These are phyloP conservation scores for Eublepharis macularius DNA, from an alignment of 2,113 vertebrate species.

Conservation along the genomic window DNA sequence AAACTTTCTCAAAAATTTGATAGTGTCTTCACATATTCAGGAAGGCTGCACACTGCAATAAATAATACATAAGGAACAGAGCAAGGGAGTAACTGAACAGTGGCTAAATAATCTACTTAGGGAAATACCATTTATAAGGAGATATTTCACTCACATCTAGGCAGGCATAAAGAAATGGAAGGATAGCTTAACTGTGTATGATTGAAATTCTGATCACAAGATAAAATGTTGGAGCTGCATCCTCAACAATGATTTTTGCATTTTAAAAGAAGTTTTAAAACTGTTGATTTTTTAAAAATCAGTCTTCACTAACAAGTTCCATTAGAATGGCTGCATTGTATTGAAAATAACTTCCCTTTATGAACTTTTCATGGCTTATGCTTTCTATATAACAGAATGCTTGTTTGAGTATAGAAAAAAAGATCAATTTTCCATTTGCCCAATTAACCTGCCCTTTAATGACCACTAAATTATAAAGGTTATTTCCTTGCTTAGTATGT, in stretches of 20 bases:
- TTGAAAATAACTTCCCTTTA: background rate
- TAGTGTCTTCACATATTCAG: no score
- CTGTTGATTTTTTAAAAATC: background rate
- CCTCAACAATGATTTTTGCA: background rate
- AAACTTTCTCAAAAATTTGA: no score
- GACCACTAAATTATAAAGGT: slow-evolving; percentile 15
- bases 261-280: background rate
- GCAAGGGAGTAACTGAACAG: background rate
- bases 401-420: background rate
- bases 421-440: background rate
- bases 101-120: background rate
- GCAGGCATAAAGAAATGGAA: background rate
- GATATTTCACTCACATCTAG: background rate
- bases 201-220: background rate
- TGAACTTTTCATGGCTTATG: background rate
- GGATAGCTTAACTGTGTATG: background rate
- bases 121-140: background rate
- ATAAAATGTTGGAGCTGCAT: background rate
- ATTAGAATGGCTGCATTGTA: background rate
- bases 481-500: background rate
- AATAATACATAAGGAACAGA: background rate
- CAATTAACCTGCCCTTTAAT: background rate
- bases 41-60: background rate
- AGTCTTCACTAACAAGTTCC: background rate
- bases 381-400: background rate